phyloP scores from a whole-genome alignment of 2,113 vertebrate species.

The Pachycephala philippinensis region DNA sequence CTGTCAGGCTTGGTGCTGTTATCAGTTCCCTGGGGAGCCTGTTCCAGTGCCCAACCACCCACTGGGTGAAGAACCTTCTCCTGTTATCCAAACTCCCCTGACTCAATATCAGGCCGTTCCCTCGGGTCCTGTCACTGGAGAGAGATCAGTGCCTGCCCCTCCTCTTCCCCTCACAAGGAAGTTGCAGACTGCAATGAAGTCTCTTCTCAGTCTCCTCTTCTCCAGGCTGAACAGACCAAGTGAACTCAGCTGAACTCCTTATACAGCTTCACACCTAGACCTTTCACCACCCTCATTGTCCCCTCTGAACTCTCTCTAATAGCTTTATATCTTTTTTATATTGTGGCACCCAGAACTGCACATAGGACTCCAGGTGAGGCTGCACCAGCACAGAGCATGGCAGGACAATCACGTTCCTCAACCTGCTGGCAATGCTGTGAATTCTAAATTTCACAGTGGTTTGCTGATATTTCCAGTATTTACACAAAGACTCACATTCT shows the following conservation, averaged over 20 bases:
- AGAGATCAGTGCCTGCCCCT: neutral
- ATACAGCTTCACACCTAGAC: neutral
- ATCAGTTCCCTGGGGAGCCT: neutral
- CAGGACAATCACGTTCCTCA: rapidly evolving
- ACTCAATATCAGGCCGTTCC: neutral
- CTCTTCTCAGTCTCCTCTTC: neutral
- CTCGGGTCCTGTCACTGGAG: neutral
- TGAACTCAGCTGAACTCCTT: neutral
- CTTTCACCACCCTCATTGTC: neutral
- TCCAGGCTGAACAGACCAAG: neutral
- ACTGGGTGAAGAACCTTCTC: neutral
- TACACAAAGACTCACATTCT: neutral
- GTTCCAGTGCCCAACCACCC: neutral
- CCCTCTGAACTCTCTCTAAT: neutral
- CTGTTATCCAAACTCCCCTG: too few species aligned
- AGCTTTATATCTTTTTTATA: neutral
- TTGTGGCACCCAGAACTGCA: neutral
- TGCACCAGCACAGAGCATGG: neutral
- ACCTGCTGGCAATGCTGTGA: neutral
- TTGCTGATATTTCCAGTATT: neutral
- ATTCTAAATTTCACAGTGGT: neutral
- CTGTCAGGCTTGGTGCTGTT: neutral
- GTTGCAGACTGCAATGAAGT: neutral
- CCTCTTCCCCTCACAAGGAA: rapidly evolving
- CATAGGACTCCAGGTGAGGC: neutral